Evolutionary conservation across 2,113 vertebrate genomes (phyloP).

Genomic region (Hystrix brachyura): DNA sequence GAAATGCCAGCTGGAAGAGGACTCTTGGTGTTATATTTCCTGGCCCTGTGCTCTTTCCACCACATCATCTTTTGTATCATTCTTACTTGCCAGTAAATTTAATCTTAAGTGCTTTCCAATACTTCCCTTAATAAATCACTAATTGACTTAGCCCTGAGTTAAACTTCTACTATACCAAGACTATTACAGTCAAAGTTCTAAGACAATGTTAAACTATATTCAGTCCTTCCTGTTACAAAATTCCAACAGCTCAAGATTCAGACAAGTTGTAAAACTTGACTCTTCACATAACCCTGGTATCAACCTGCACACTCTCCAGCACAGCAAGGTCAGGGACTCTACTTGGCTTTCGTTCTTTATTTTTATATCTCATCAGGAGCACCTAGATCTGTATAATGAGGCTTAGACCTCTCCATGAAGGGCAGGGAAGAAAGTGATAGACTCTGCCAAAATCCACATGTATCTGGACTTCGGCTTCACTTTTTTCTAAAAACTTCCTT

Average conservation of each 20-base stretch:
- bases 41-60: neutral
- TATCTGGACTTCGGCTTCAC: conserved; percentile 67
- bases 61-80: conserved; percentile 30
- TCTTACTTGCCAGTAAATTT: conserved; percentile 58
- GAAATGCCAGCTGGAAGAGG: neutral
- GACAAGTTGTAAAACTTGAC: conserved; percentile 59
- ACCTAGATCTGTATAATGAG: conserved; percentile 64
- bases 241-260: conserved; percentile 51
- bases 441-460: conserved; percentile 71
- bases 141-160: conserved; percentile 26
- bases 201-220: conserved; percentile 19
- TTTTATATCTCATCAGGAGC: conserved; percentile 67
- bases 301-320: conserved; percentile 58
- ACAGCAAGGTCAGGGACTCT: conserved; percentile 49
- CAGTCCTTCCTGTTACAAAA: conserved; percentile 28
- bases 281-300: conserved; percentile 66
- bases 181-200: conserved; percentile 16
- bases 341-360: conserved; percentile 68
- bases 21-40: conserved; percentile 2
- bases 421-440: conserved; percentile 58
- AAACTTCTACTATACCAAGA: conserved; percentile 10
- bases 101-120: conserved; percentile 51
- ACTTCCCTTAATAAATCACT: neutral
- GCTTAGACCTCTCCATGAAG: conserved; percentile 46
- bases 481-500: conserved; percentile 76